phyloP scores from a whole-genome alignment of 2,888 invertebrate species.

The Eudasyphora cyanicolor region DNA sequence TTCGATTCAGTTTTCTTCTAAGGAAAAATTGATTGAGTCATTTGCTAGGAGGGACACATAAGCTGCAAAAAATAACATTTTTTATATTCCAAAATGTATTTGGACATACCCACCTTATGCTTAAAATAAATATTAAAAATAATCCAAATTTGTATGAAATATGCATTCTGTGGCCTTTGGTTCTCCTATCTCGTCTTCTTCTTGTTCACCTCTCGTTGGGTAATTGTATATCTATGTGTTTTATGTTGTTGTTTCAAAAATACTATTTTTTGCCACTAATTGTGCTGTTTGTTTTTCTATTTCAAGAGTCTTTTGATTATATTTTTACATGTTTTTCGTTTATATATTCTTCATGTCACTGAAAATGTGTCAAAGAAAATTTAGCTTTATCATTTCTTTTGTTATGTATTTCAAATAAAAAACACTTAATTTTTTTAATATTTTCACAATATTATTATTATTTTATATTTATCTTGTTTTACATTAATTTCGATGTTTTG shows the following conservation, averaged over 20 bases:
- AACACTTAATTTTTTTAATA: neutral
- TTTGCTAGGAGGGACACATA: neutral
- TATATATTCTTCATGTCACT: neutral
- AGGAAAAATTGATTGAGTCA: too few relatives aligned
- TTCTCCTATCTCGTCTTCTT: neutral
- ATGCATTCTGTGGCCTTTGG: conserved; percentile 71
- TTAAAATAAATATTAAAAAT: conserved; percentile 77
- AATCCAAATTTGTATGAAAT: conserved; percentile 78
- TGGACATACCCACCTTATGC: conserved; percentile 75
- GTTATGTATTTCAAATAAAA: neutral
- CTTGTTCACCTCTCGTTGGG: neutral
- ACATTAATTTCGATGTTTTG: neutral
- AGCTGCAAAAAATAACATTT: conserved; percentile 21
- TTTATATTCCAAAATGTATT: neutral
- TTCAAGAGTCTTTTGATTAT: conserved; percentile 55
- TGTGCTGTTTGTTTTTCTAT: conserved; percentile 50
- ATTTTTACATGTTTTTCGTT: conserved; percentile 14
- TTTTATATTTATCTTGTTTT: neutral
- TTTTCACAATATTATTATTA: neutral
- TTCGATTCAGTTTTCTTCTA: too few relatives aligned
- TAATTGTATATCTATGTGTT: conserved; percentile 5
- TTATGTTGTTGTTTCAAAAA: conserved; percentile 27
- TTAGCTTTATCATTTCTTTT: neutral
- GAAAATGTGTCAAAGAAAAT: neutral
- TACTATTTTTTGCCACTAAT: conserved; percentile 55